phyloP scores from a whole-genome alignment of 2,888 invertebrate species.

The Ophioninae sp. region DNA sequence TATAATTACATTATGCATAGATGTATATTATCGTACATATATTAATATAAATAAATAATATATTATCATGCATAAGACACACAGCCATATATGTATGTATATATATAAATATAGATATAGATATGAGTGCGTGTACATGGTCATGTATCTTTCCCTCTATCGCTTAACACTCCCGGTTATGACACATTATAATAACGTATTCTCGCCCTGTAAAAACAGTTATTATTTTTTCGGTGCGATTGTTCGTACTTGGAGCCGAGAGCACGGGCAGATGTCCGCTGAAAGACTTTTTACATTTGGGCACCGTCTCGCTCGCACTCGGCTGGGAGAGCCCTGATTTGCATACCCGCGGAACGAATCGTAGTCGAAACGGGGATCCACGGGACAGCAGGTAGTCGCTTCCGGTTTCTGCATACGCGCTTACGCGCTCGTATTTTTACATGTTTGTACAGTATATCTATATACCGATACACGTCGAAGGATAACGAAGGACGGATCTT shows the following conservation, averaged over 20 bases:
- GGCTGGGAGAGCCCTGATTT: constrained; percentile 67
- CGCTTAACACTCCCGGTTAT: constrained; percentile 63
- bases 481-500: constrained; percentile 32
- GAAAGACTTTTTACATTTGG: constrained; percentile 65
- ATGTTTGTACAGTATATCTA: not conserved
- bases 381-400: constrained; percentile 74
- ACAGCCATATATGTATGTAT: not conserved
- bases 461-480: not conserved
- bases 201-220: constrained; percentile 78
- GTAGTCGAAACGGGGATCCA: constrained; percentile 67
- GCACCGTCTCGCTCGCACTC: constrained; percentile 54
- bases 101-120: not conserved
- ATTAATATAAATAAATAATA: too few species aligned
- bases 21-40: too few species aligned
- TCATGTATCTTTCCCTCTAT: constrained; percentile 43
- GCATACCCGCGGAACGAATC: constrained; percentile 78
- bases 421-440: not conserved
- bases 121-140: not conserved
- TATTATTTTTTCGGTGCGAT: constrained; percentile 77
- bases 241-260: constrained; percentile 67
- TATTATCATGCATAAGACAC: too few species aligned
- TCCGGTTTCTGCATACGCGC: constrained; percentile 54
- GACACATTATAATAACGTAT: constrained; percentile 69
- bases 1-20: too few species aligned
- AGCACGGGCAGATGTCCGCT: constrained; percentile 75